Evolutionary conservation across 2,797 vertebrate species (phyloP).

Genomic region (Anableps anableps): DNA sequence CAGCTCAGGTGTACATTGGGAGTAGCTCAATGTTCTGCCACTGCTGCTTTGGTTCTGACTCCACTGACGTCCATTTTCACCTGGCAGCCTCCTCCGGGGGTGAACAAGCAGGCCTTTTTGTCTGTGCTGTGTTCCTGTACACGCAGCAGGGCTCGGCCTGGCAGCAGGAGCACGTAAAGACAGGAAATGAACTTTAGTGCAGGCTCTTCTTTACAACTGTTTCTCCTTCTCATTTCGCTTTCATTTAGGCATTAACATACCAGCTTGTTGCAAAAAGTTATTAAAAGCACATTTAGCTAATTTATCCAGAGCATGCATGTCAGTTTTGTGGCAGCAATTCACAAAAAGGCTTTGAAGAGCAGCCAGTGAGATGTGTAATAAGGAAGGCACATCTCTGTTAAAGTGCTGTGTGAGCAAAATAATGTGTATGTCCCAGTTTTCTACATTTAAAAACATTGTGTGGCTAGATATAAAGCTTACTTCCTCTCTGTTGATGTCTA

Average conservation of each 20-base stretch:
- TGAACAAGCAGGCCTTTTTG: constrained; percentile 53
- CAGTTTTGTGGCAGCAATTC: constrained; percentile 5
- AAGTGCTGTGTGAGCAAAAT: neutral
- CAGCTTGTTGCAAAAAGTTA: neutral
- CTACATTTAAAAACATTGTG: neutral
- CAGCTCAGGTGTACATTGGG: constrained; percentile 42
- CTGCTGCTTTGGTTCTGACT: constrained; percentile 29
- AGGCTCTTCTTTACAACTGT: constrained; percentile 21
- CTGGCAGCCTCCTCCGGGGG: constrained; percentile 45
- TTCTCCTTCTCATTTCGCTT: constrained; percentile 21
- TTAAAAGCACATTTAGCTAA: neutral
- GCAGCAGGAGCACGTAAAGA: constrained; percentile 54
- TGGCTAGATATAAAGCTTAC: constrained; percentile 14
- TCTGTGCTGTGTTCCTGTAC: constrained; percentile 56
- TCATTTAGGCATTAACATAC: constrained; percentile 17
- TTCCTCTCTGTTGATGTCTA: constrained; percentile 28
- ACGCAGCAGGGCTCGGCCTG: constrained; percentile 46
- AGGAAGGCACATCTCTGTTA: constrained; percentile 13
- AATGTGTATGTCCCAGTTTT: constrained; percentile 17
- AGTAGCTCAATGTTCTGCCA: neutral
- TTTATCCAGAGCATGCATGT: neutral
- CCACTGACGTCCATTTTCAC: constrained; percentile 45
- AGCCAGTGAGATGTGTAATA: constrained; percentile 21
- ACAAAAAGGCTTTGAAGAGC: constrained; percentile 9
- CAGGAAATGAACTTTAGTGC: constrained; percentile 70